A percentile compares a stretch with the other conserved stretches of the same genome.
These are phyloP conservation scores for Dromococcyx pavoninus DNA, from an alignment of 2,797 vertebrate genomes.

Conservation along the genomic window DNA sequence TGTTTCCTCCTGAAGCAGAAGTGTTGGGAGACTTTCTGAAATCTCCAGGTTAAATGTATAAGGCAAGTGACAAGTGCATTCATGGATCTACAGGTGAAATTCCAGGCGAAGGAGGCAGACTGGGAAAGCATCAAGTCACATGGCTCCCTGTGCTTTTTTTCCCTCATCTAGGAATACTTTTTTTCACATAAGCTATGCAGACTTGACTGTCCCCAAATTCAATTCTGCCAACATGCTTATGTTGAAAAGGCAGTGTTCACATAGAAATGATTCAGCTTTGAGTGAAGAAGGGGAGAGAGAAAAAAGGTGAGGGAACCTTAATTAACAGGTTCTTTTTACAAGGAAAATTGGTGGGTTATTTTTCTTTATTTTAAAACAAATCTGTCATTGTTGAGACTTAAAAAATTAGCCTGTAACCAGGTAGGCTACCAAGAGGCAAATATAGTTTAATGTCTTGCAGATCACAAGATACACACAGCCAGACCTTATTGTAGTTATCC, in stretches of 20 bases:
- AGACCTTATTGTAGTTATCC: constrained; percentile 45
- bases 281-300: background rate
- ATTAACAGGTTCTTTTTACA: background rate
- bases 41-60: background rate
- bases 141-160: background rate
- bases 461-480: constrained; percentile 53
- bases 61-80: background rate
- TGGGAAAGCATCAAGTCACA: background rate
- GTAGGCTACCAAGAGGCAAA: constrained; percentile 46
- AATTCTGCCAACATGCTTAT: background rate
- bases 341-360: background rate
- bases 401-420: constrained; percentile 17
- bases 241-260: background rate
- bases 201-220: background rate
- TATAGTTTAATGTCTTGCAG: constrained; percentile 17
- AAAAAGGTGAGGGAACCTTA: background rate
- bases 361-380: background rate
- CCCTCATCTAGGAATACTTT: background rate
- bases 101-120: background rate
- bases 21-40: background rate
- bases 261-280: background rate
- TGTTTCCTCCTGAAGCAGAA: background rate
- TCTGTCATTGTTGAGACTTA: background rate
- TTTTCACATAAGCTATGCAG: background rate
- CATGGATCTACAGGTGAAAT: background rate